Conservation (phyloP, 2,113 vertebrate species). For the Oncorhynchus nerka region DNA sequence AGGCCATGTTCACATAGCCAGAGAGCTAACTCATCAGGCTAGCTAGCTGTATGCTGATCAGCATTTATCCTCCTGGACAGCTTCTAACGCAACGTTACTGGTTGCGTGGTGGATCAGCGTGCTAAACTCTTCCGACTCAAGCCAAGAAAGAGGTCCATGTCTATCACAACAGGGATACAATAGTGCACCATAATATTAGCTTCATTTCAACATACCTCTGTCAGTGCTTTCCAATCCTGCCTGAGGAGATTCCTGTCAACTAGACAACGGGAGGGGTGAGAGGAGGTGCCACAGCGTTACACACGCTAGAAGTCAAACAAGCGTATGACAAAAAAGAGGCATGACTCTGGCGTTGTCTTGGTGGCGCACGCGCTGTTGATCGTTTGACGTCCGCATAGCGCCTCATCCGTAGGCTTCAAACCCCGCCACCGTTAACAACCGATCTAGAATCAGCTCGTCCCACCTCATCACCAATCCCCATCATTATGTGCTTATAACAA, state of each 20-base stretch:
- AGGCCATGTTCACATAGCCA: constrained; percentile 41
- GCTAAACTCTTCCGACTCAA: neutral
- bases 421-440: neutral
- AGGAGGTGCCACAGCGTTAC: constrained; percentile 33
- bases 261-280: constrained; percentile 57
- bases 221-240: constrained; percentile 39
- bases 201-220: constrained; percentile 54
- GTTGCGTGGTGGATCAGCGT: neutral
- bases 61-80: constrained; percentile 36
- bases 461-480: neutral
- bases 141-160: neutral
- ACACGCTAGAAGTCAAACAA: constrained; percentile 30
- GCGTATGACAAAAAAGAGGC: neutral
- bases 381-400: neutral
- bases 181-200: neutral
- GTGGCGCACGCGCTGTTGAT: constrained; percentile 41
- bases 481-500: neutral
- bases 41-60: constrained; percentile 16
- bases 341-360: constrained; percentile 7
- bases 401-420: neutral
- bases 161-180: fast-evolving
- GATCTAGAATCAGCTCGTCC: neutral
- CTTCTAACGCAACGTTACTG: neutral
- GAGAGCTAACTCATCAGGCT: neutral
- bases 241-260: constrained; percentile 51